Evolutionary conservation across 1,140 invertebrate genomes (phyloP), one percentile per base, ranked within the genome.

Genomic region (Acyrthosiphon pisum): DNA sequence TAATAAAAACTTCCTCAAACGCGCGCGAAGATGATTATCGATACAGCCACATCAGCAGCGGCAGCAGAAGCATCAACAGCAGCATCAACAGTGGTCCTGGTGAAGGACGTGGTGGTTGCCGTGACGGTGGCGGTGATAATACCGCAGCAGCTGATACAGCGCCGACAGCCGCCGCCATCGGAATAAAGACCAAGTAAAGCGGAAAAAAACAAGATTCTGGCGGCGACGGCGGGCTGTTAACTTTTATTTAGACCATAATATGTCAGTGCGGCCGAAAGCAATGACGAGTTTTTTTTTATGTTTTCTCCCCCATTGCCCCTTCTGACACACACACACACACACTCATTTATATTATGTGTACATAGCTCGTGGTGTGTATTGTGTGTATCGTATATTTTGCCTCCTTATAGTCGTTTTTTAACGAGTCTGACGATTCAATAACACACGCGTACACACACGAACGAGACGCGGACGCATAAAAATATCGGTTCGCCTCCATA

Each of bases 21-120:
- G 87, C 87, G 87, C 87, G 87, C 87, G 46, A 89, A 89, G 87
- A 89, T 89, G 87, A 89, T 89, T 89, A 89, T 89, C 87, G 87
- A 89, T 48, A 89, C 87, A 2, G 35, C 46, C 37, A 35, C 87
- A 35, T 26, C 86, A 88, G 46, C 41, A 48, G 22, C 83, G 6
- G 81, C 48, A 11, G 4, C n/a, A 30, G 22, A 26, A 41, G 41
- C 41, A 41, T 41, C 41, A 41, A 41, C 41, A 41, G 41, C 41
- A 41, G 41, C 41, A 41, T 41, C 41, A 41, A 41, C 41, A 48
- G 48, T 89, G 44, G 87, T 35, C 37, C 37, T 26, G 87, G 26
- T n/a, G 46, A 37, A 26, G 86, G 37, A 88, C 46, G n/a, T 8
- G n/a, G n/a, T 37, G 48, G 44, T 22, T 30, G 46, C 11, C 7